A percentile compares a stretch with the other conserved stretches of the same genome.
Conservation (phyloP, 2,797 vertebrate species). For the Harpagifer antarcticus region DNA sequence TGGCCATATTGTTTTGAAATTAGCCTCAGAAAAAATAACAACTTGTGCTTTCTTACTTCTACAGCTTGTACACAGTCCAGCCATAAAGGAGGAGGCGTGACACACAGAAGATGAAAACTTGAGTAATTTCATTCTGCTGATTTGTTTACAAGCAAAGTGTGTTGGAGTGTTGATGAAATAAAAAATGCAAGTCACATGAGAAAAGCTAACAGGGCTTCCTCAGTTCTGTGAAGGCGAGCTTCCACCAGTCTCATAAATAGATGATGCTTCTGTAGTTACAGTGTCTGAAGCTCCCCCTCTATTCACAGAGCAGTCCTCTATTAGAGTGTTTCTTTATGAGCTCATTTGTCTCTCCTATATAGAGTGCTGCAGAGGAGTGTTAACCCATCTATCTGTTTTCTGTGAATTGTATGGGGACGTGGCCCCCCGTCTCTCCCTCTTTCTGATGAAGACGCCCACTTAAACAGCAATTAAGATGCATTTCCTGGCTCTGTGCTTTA, state of each 20-base stretch:
- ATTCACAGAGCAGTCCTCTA: conserved; percentile 70
- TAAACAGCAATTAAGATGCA: conserved; percentile 85
- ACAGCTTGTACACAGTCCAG: not conserved
- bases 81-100: not conserved
- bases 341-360: conserved; percentile 77
- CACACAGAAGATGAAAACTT: not conserved
- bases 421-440: conserved; percentile 70
- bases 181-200: conserved; percentile 25
- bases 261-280: conserved; percentile 60
- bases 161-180: conserved; percentile 42
- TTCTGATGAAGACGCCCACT: conserved; percentile 83
- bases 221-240: conserved; percentile 7
- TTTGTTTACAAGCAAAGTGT: conserved; percentile 18
- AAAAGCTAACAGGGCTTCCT: conserved; percentile 22
- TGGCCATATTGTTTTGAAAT: not conserved
- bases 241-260: conserved; percentile 49
- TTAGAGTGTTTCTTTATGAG: conserved; percentile 76
- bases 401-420: conserved; percentile 64
- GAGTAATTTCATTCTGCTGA: conserved; percentile 10
- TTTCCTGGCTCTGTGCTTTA: conserved; percentile 77
- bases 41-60: not conserved
- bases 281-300: conserved; percentile 44
- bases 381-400: conserved; percentile 79
- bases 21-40: not conserved
- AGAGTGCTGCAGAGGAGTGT: conserved; percentile 74